phyloP scores from a whole-genome alignment of 2,797 vertebrate genomes.

The Sebastes minor region DNA sequence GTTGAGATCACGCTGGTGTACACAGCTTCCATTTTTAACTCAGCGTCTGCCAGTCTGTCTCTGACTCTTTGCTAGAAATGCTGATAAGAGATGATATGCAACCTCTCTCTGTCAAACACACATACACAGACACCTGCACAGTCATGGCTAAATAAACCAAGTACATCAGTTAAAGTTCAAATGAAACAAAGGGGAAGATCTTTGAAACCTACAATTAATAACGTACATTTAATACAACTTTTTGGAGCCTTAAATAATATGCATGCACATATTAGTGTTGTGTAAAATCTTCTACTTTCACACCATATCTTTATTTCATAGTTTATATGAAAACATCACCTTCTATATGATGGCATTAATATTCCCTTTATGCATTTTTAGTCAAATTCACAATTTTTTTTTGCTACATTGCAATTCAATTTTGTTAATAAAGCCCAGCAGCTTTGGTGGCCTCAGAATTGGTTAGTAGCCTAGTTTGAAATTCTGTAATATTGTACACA shows the following conservation, averaged over 20 bases:
- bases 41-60: slow-evolving; percentile 33
- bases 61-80: background rate
- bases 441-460: background rate
- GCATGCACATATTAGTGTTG: background rate
- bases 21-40: slow-evolving; percentile 64
- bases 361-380: background rate
- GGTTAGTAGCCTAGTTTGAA: background rate
- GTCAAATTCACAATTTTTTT: background rate
- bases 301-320: background rate
- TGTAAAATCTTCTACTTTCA: background rate
- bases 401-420: background rate
- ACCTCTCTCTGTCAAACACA: background rate
- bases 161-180: background rate
- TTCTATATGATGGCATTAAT: background rate
- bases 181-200: background rate
- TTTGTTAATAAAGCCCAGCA: background rate
- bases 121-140: background rate
- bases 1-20: slow-evolving; percentile 13
- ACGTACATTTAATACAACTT: background rate
- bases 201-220: background rate
- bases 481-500: background rate
- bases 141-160: background rate
- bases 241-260: background rate
- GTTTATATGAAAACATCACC: background rate
- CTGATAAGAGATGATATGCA: slow-evolving; percentile 27